Evolutionary conservation across 2,888 invertebrate genomes (phyloP), one percentile per base, ranked within the genome.

Genomic region (Nemotelus nigrinus): DNA sequence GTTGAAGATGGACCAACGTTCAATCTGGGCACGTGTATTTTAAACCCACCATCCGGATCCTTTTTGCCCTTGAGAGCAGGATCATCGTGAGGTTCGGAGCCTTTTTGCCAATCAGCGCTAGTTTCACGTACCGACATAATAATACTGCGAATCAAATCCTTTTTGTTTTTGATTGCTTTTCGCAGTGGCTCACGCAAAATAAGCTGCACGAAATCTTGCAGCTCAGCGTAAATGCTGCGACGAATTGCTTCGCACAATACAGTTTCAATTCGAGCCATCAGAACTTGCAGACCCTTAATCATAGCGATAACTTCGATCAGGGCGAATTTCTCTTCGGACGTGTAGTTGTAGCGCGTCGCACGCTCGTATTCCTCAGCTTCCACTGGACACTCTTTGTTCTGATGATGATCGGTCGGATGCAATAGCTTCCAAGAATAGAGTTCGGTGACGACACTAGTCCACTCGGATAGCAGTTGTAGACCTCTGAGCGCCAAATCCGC

Each of bases 361-460:
- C 98, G 89, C 88, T 99, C 99, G 84, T 99, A 99, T 88, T 98
- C 98, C 88, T 99, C 99, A 2, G 99, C 98, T 85, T 97, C 97
- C 6, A 93, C 92, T 0, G 98, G 98, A 83, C 99, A 99, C 82
- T 96, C 92, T 80, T 96, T 92, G 86, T 98, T 99, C 87, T 95
- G 94, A 86, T 97, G 96, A 85, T 96, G 96, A 88, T 99, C 98
- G 0, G 98, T 99, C 1, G 99, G 99, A 87, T 99, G 98, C 82
- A 99, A 89, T 77, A 99, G 89, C 88, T 99, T 99, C 98, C 99
- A 99, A 0, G 98, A 97, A 87, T 97, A 98, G 77, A 98, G 88
- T 88, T 98, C 98, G 0, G 98, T 97, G 0, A 99, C 96, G 70
- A 98, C 96, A 79, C 95, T 94, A 10, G 98, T 98, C 99, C 99